Evolutionary conservation across 2,888 invertebrate genomes (phyloP).

Genomic region (Cristatella mucedo): DNA sequence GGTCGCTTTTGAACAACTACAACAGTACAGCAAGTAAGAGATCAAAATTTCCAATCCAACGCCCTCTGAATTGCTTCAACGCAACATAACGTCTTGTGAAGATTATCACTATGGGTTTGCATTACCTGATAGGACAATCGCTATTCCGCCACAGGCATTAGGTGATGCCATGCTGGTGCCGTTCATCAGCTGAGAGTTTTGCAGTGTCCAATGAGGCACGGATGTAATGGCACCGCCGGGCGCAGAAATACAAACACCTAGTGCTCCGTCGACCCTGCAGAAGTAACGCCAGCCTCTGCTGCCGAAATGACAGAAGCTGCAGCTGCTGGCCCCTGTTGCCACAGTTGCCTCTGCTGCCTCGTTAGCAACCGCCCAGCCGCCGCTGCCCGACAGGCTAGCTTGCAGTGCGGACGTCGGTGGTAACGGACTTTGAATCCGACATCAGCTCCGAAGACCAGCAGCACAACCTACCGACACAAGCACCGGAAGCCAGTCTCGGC

Average conservation of each 20-base stretch:
- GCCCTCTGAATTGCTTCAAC: neutral
- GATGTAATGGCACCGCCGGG: slow-evolving; percentile 58
- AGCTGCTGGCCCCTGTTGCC: too few relatives aligned
- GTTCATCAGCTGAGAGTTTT: slow-evolving; percentile 70
- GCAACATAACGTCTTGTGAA: neutral
- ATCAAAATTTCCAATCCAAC: too few relatives aligned
- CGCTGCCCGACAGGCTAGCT: too few relatives aligned
- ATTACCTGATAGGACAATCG: slow-evolving; percentile 6
- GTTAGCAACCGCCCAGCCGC: too few relatives aligned
- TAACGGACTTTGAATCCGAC: too few relatives aligned
- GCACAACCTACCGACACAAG: too few relatives aligned
- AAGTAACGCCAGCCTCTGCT: slow-evolving; percentile 13
- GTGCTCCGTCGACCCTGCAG: slow-evolving; percentile 73
- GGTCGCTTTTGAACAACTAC: too few relatives aligned
- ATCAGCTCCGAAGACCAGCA: too few relatives aligned
- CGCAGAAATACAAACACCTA: slow-evolving; percentile 74
- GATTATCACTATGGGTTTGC: neutral
- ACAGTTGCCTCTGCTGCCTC: too few relatives aligned
- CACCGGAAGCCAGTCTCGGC: too few relatives aligned
- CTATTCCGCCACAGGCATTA: slow-evolving; percentile 78
- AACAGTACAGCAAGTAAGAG: too few relatives aligned
- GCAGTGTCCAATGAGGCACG: slow-evolving; percentile 73
- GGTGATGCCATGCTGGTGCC: slow-evolving; percentile 97
- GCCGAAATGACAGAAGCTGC: slow-evolving; percentile 9
- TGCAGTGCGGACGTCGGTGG: too few relatives aligned